These are phyloP conservation scores for Cheirogaleus major DNA, from an alignment of 2,797 vertebrate genomes.

Conservation along the genomic window DNA sequence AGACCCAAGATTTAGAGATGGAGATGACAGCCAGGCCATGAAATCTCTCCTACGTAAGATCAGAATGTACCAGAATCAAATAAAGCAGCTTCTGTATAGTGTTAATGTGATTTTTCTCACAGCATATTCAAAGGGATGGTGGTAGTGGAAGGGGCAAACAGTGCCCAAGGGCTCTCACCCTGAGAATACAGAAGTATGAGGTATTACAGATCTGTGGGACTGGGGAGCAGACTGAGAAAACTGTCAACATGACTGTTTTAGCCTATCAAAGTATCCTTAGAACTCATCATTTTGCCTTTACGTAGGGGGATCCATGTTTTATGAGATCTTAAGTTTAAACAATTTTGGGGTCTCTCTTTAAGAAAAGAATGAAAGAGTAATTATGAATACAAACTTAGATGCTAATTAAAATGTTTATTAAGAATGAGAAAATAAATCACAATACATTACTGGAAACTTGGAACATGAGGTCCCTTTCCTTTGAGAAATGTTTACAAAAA, in stretches of 20 bases:
- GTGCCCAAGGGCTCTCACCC: background rate
- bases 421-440: background rate
- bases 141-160: background rate
- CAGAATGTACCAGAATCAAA: background rate
- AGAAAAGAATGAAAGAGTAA: background rate
- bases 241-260: background rate
- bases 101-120: background rate
- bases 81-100: background rate
- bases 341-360: background rate
- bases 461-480: background rate
- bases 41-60: background rate
- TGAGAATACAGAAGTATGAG: background rate
- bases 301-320: background rate
- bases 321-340: background rate
- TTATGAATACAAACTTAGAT: slow-evolving; percentile 1
- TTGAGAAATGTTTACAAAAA: background rate
- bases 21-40: background rate
- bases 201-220: background rate
- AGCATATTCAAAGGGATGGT: background rate
- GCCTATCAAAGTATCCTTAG: background rate
- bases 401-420: background rate
- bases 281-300: background rate
- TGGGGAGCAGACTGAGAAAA: background rate
- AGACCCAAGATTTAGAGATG: background rate
- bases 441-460: background rate